Conservation (phyloP, 2,797 vertebrate genomes). For the Peromyscus nudipes region DNA sequence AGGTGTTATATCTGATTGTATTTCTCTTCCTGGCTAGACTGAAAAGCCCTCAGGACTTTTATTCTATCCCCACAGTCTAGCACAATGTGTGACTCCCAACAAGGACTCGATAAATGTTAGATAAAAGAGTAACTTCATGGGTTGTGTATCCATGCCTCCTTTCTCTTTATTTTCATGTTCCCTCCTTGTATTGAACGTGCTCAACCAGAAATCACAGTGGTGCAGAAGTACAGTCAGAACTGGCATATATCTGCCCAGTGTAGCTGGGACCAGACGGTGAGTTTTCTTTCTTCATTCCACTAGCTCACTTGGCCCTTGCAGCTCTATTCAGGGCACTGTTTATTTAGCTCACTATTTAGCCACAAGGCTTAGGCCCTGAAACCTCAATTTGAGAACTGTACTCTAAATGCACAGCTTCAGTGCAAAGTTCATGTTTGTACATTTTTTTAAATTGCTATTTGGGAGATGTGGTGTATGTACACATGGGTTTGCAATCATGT, state of each 20-base stretch:
- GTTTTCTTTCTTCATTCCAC: conserved; percentile 17
- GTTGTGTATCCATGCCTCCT: neutral
- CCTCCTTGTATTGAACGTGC: conserved; percentile 7
- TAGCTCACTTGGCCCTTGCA: neutral
- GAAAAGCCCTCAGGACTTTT: conserved; percentile 26
- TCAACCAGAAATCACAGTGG: conserved; percentile 42
- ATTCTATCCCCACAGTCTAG: neutral
- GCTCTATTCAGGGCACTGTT: conserved; percentile 39
- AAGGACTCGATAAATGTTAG: neutral
- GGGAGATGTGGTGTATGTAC: neutral
- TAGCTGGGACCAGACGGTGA: conserved; percentile 23
- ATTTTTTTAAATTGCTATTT: neutral
- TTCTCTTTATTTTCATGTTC: conserved; percentile 45
- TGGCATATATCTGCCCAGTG: neutral
- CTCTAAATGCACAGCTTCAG: conserved; percentile 27
- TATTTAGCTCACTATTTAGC: conserved; percentile 52
- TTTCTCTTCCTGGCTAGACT: conserved; percentile 25
- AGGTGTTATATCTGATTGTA: conserved; percentile 12
- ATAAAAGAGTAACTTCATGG: conserved; percentile 36
- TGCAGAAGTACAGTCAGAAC: neutral
- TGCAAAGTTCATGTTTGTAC: neutral
- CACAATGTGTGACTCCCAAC: conserved; percentile 8
- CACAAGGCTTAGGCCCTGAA: conserved; percentile 18
- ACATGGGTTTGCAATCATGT: neutral
- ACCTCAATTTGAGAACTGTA: neutral